Evolutionary conservation across 2,113 vertebrate species (phyloP), one percentile per base, ranked within the genome.

Genomic region (Lophius piscatorius): DNA sequence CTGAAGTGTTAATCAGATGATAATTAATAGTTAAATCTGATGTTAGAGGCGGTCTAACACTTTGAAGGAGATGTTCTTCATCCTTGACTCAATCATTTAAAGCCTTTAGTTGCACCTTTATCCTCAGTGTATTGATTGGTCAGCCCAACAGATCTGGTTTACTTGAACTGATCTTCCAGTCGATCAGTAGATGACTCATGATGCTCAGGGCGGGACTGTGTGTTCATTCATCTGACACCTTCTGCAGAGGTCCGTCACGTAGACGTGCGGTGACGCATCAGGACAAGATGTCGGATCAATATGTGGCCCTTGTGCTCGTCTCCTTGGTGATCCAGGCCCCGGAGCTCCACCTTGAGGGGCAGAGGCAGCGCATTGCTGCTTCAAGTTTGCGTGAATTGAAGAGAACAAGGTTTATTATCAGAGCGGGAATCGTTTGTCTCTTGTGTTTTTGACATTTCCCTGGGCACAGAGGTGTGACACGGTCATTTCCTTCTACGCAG

Each of bases 271-370:
- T 5, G 34, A 41, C 51, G 36, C 36, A 54, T 6, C 23, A 24
- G 62, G 29, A 14, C 10, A 20, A 54, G 50, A 35, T 4, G 0
- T 16, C 5, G n/a, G 38, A 80, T 81, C 80, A 6, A 70, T 81
- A 69, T 17, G 14, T 23, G 14, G 11, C 29, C 74, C 16, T 48
- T 23, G 49, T 13, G 28, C 73, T 38, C 63, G 28, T 52, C 36
- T 31, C 44, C 49, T 39, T 29, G 51, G 33, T 22, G 60, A 24
- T 38, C 57, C 62, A 76, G 71, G 57, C 39, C 64, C 41, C 6
- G 1, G 9, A 39, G 57, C 12, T 18, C 23, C 12, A 10, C 26
- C 10, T 36, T 1, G n/a, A n/a, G n/a, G n/a, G n/a, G n/a, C 57
- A 10, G 55, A 24, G 20, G n/a, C 67, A 3, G 35, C 12, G 1